Evolutionary conservation across 2,797 vertebrate genomes (phyloP).

Genomic region (Sciaenops ocellatus): DNA sequence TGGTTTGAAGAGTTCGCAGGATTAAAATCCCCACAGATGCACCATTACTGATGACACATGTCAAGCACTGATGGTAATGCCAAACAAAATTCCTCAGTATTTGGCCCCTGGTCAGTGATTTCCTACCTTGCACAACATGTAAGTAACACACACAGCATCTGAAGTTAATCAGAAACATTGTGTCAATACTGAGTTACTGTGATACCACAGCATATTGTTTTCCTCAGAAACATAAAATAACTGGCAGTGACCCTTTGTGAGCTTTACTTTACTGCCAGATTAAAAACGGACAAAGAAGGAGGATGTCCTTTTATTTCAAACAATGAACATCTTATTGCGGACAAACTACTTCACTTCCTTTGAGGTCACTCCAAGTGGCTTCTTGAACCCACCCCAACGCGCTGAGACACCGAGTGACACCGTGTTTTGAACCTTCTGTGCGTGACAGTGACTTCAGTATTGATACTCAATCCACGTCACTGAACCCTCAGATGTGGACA

Average conservation of each 20-base stretch:
- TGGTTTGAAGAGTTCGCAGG: neutral
- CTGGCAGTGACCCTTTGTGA: neutral
- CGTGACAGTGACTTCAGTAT: conserved; percentile 35
- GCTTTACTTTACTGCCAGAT: conserved; percentile 13
- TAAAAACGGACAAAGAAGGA: neutral
- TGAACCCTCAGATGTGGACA: conserved; percentile 49
- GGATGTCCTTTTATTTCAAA: neutral
- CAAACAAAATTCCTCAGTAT: neutral
- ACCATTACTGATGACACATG: neutral
- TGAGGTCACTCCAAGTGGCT: conserved; percentile 15
- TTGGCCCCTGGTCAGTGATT: neutral
- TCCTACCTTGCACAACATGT: conserved; percentile 10
- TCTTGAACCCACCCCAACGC: conserved; percentile 2
- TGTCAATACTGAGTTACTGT: neutral
- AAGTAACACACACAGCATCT: conserved; percentile 1
- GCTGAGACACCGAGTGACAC: conserved; percentile 4
- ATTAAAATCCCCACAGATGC: neutral
- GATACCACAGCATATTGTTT: neutral
- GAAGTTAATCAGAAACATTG: conserved; percentile 9
- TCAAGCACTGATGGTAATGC: neutral
- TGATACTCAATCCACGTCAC: conserved; percentile 11
- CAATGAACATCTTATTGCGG: neutral
- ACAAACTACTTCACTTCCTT: conserved; percentile 22
- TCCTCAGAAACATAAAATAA: conserved; percentile 4
- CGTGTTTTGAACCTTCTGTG: conserved; percentile 1